phyloP scores from a whole-genome alignment of 2,797 vertebrate genomes.

The Loris lydekkerianus region DNA sequence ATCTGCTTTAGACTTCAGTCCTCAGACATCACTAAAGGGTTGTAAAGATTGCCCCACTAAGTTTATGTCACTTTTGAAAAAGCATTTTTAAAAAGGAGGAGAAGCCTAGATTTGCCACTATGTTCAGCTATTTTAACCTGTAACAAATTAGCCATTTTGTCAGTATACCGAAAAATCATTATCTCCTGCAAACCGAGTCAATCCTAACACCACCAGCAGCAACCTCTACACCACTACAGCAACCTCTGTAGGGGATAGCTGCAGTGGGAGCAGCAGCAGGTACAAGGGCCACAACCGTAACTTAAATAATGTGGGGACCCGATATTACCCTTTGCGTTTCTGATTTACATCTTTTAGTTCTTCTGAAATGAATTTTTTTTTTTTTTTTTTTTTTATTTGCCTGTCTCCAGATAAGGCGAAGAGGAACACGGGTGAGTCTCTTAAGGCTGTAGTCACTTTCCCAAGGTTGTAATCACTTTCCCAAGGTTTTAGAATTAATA shows the following conservation, averaged over 20 bases:
- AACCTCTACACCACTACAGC: too few relatives aligned
- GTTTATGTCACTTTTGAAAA: slow-evolving; percentile 38
- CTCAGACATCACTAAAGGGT: neutral
- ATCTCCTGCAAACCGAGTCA: neutral
- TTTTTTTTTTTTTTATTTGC: neutral
- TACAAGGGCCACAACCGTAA: neutral
- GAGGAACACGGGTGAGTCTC: neutral
- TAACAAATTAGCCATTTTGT: slow-evolving; percentile 45
- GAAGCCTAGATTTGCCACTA: neutral
- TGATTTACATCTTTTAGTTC: neutral
- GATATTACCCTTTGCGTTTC: neutral
- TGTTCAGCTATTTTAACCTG: slow-evolving; percentile 1
- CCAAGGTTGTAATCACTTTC: neutral
- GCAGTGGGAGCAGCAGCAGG: neutral
- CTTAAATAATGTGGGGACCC: neutral
- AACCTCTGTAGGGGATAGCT: neutral
- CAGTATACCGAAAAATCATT: slow-evolving; percentile 17
- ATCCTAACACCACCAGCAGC: neutral
- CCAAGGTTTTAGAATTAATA: neutral
- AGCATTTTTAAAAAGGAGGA: neutral
- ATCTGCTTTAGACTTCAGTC: neutral
- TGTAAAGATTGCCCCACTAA: neutral
- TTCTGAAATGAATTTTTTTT: neutral
- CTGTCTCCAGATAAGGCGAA: neutral
- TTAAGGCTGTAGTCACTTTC: neutral